phyloP scores from a whole-genome alignment of 2,888 invertebrate genomes.

The Drosophila acutilabella region DNA sequence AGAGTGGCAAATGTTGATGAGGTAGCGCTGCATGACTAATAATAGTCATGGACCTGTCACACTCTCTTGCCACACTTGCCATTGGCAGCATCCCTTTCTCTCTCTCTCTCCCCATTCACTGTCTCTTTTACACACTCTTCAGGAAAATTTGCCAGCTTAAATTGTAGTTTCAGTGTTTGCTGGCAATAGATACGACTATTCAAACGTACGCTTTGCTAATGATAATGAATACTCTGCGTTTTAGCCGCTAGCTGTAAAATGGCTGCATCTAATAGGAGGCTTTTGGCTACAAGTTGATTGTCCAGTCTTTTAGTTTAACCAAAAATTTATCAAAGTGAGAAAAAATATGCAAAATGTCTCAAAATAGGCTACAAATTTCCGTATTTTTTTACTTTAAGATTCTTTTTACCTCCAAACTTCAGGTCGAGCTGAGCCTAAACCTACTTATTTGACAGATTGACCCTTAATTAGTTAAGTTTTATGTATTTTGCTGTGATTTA shows the following conservation, averaged over 20 bases:
- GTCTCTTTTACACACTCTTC: slow-evolving; percentile 11
- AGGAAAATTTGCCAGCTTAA: slow-evolving; percentile 42
- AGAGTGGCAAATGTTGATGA: slow-evolving; percentile 43
- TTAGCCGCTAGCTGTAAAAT: not conserved
- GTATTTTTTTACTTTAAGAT: not conserved
- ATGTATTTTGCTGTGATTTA: slow-evolving; percentile 55
- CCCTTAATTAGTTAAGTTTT: slow-evolving; percentile 54
- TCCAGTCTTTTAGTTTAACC: not conserved
- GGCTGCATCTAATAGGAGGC: not conserved
- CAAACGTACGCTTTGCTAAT: slow-evolving; percentile 31
- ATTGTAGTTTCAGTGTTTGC: slow-evolving; percentile 24
- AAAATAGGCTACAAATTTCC: too few species aligned
- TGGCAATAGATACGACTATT: slow-evolving; percentile 16
- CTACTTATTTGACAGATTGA: slow-evolving; percentile 1
- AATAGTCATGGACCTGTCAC: slow-evolving; percentile 69
- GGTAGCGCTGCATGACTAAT: slow-evolving; percentile 55
- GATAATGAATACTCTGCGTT: slow-evolving; percentile 23
- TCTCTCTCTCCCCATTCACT: slow-evolving; percentile 1
- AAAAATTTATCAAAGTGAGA: not conserved
- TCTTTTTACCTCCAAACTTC: not conserved
- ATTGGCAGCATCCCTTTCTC: slow-evolving; percentile 21
- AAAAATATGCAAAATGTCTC: too few species aligned
- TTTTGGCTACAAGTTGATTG: not conserved
- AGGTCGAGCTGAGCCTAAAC: not conserved
- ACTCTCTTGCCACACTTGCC: slow-evolving; percentile 33